Percentiles rank a stretch among this genome's conserved stretches.
Conservation (phyloP, 2,797 vertebrate species). For the Sebastes matsubarae region DNA sequence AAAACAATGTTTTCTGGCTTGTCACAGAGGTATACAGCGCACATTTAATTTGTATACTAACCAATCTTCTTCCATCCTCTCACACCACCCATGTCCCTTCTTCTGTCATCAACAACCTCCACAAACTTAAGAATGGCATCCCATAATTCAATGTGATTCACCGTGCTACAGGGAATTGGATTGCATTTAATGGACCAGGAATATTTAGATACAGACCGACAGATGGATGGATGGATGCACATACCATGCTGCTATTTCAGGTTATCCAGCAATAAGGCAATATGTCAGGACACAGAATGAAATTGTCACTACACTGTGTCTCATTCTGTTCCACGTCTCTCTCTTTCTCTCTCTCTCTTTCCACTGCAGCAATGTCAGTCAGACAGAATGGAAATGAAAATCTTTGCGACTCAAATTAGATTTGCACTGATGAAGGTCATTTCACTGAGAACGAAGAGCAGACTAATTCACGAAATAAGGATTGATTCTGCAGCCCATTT, state of each 20-base stretch:
- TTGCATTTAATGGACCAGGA: not conserved
- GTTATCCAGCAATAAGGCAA: not conserved
- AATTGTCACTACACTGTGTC: not conserved
- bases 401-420: constrained; percentile 41
- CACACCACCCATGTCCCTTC: not conserved
- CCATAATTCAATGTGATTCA: not conserved
- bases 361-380: constrained; percentile 9
- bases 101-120: not conserved
- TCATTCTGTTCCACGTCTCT: not conserved
- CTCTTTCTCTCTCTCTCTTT: not conserved
- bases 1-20: not conserved
- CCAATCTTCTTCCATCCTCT: not conserved
- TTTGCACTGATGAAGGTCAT: constrained; percentile 61
- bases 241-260: not conserved
- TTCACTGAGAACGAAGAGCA: constrained; percentile 9
- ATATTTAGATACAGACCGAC: not conserved
- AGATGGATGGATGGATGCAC: not conserved
- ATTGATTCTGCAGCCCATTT: constrained; percentile 29
- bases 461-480: constrained; percentile 28
- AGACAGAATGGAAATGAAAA: constrained; percentile 40
- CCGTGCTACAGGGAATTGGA: not conserved
- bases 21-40: no score
- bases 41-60: not conserved
- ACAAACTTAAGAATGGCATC: not conserved
- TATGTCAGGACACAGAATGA: constrained; percentile 7